These are phyloP conservation scores for Arvicola amphibius DNA, from an alignment of 2,797 vertebrate genomes.

Conservation along the genomic window DNA sequence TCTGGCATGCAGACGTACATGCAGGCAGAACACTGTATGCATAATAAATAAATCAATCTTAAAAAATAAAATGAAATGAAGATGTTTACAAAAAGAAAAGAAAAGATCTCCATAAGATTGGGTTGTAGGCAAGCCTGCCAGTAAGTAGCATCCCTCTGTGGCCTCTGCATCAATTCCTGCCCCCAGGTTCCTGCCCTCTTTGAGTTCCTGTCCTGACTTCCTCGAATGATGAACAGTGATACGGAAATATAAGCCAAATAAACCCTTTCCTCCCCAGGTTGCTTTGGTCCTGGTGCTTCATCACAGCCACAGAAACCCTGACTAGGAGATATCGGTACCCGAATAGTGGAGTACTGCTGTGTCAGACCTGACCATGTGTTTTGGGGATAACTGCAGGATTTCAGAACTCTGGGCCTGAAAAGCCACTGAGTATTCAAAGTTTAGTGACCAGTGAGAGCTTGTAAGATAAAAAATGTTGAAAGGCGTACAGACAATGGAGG, in stretches of 20 bases:
- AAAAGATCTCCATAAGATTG: not conserved
- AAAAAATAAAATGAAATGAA: too few species aligned
- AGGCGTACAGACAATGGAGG: not conserved
- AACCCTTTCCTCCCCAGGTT: not conserved
- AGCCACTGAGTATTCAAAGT: not conserved
- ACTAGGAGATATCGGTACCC: not conserved
- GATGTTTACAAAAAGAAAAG: not conserved
- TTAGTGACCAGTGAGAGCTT: not conserved
- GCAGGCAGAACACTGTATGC: too few species aligned
- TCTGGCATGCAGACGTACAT: too few species aligned
- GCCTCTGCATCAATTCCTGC: not conserved
- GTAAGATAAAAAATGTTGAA: too few species aligned
- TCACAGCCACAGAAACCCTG: not conserved
- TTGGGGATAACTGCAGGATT: too few species aligned
- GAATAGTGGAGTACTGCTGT: not conserved
- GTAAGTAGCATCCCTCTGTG: not conserved
- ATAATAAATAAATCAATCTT: too few species aligned
- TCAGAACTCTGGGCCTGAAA: not conserved
- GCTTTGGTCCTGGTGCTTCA: not conserved
- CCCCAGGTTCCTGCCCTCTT: not conserved
- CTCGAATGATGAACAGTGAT: not conserved
- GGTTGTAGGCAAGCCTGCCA: not conserved
- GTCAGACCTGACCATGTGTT: not conserved
- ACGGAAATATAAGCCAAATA: not conserved
- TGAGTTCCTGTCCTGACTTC: not conserved